Conservation (phyloP, 30 jellyfish, hydroid and myxozoan genomes). For the Catostylus mosaicus region DNA sequence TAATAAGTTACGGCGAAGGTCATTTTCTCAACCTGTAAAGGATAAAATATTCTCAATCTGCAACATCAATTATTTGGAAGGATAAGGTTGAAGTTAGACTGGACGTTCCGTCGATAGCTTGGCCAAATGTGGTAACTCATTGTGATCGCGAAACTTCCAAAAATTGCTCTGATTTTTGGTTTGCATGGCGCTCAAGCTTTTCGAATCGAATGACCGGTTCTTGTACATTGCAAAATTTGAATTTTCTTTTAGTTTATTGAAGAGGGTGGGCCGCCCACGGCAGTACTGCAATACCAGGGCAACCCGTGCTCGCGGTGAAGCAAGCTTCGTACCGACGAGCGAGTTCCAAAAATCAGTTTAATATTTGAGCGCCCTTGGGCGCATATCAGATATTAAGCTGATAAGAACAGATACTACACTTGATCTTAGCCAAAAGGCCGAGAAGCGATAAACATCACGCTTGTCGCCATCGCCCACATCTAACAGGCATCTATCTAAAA, state of each 20-base stretch:
- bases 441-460: neutral
- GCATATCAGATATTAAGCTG: constrained; percentile 62
- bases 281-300: constrained; percentile 60
- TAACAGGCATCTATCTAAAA: neutral
- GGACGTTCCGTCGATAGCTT: too few species aligned
- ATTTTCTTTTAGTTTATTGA: neutral
- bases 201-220: too few species aligned
- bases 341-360: constrained; percentile 53
- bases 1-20: too few species aligned
- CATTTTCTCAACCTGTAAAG: too few species aligned
- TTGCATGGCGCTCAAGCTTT: too few species aligned
- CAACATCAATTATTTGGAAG: too few species aligned
- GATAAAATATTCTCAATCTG: too few species aligned
- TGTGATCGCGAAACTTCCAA: too few species aligned
- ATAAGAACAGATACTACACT: constrained; percentile 54
- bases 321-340: constrained; percentile 60
- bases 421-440: constrained; percentile 50
- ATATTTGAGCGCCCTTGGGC: constrained; percentile 41
- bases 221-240: neutral
- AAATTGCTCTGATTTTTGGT: too few species aligned
- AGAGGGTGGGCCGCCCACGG: constrained; percentile 61
- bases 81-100: too few species aligned
- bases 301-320: constrained; percentile 68
- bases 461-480: neutral
- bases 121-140: too few species aligned